phyloP scores from a whole-genome alignment of 2,888 invertebrate species.

The Chrysolina oricalcia region DNA sequence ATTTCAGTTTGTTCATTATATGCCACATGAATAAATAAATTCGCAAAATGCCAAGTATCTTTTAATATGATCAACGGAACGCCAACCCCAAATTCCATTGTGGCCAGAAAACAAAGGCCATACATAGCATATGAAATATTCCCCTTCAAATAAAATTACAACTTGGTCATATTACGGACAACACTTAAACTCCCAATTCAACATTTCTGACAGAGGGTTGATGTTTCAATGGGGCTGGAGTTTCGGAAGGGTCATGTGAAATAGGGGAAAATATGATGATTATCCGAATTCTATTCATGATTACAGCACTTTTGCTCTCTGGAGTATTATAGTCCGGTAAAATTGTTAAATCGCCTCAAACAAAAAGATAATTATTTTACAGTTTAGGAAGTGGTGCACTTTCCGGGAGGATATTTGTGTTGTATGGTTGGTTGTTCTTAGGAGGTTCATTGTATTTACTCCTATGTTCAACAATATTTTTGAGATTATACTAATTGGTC shows the following conservation, averaged over 20 bases:
- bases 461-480: too few relatives aligned
- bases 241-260: conserved; percentile 9
- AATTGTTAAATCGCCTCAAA: too few relatives aligned
- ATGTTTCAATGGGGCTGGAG: conserved; percentile 11
- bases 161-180: conserved; percentile 22
- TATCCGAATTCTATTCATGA: conserved; percentile 3
- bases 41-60: not conserved
- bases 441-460: too few relatives aligned
- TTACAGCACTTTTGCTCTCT: not conserved
- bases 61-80: conserved; percentile 22
- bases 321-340: not conserved
- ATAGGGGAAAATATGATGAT: conserved; percentile 6
- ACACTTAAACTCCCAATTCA: conserved; percentile 19
- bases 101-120: conserved; percentile 6
- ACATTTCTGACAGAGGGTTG: conserved; percentile 12
- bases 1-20: not conserved
- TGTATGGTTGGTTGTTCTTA: too few relatives aligned
- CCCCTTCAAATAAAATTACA: conserved; percentile 24
- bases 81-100: conserved; percentile 20
- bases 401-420: too few relatives aligned
- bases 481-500: too few relatives aligned
- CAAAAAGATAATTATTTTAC: too few relatives aligned
- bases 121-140: conserved; percentile 5
- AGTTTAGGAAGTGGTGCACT: too few relatives aligned
- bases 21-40: not conserved